A percentile compares a stretch with the other conserved stretches of the same genome.
Evolutionary conservation across 2,888 invertebrate genomes (phyloP).

Genomic region (Glyphotaelius pellucidus): DNA sequence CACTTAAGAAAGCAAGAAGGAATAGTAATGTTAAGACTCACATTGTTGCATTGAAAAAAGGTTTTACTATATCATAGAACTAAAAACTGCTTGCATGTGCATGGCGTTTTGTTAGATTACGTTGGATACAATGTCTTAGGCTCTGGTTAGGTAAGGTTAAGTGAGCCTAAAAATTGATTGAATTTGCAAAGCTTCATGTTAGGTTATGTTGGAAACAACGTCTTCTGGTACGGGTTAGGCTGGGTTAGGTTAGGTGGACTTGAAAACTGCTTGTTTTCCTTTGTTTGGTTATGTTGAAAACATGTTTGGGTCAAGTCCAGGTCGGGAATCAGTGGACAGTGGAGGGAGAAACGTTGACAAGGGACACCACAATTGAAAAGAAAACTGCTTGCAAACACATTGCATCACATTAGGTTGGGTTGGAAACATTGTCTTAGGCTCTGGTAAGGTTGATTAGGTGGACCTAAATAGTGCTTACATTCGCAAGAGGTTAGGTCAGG

Average conservation of each 20-base stretch:
- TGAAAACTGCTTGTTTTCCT: background rate
- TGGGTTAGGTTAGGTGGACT: background rate
- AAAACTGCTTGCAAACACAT: background rate
- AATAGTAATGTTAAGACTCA: background rate
- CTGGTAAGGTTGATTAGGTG: background rate
- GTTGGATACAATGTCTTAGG: background rate
- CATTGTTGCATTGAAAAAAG: background rate
- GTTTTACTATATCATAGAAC: background rate
- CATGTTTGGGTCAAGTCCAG: background rate
- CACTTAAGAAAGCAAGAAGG: background rate
- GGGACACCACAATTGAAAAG: background rate
- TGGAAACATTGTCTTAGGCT: background rate
- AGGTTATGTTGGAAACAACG: background rate
- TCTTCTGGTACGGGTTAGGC: background rate
- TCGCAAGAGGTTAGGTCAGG: background rate
- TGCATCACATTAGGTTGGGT: background rate
- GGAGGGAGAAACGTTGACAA: no score
- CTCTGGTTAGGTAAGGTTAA: background rate
- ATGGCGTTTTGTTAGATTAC: background rate
- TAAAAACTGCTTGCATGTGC: background rate
- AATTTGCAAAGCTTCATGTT: background rate
- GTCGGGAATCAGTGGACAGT: no score
- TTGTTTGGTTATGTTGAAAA: background rate
- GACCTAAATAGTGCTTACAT: background rate
- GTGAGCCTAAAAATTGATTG: background rate